These are phyloP conservation scores for Anoura caudifer DNA, from an alignment of 2,113 vertebrate genomes.

Conservation along the genomic window DNA sequence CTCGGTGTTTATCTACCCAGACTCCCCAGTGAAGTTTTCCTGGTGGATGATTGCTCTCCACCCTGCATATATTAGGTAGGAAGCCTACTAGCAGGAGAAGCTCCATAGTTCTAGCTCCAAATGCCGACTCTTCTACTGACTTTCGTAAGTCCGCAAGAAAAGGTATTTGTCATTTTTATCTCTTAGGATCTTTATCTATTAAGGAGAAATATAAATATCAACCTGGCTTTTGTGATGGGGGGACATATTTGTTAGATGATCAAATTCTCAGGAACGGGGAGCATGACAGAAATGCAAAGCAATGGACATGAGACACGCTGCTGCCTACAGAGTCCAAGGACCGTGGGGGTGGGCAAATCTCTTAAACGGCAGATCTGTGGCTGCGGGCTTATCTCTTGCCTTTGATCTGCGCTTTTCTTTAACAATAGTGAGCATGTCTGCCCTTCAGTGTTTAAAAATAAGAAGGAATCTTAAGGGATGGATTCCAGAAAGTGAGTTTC, in stretches of 20 bases:
- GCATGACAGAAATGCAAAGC: background rate
- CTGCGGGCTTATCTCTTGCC: slow-evolving; percentile 1
- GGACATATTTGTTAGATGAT: background rate
- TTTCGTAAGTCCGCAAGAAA: slow-evolving; percentile 14
- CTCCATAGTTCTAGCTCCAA: background rate
- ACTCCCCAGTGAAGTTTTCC: background rate
- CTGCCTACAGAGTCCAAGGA: background rate
- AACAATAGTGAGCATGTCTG: slow-evolving; percentile 1
- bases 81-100: background rate
- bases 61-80: background rate
- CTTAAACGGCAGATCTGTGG: background rate
- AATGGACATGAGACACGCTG: background rate
- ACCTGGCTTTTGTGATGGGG: background rate
- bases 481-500: slow-evolving; percentile 2
- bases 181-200: background rate
- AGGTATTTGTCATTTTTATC: background rate
- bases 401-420: slow-evolving; percentile 45
- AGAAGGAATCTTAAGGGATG: background rate
- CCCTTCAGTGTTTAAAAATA: slow-evolving; percentile 26
- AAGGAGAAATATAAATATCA: background rate
- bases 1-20: background rate
- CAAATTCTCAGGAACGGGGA: background rate
- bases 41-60: background rate
- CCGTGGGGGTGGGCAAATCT: background rate
- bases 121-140: background rate